A percentile compares a stretch with the other conserved stretches of the same genome.
phyloP scores from a whole-genome alignment of 2,797 vertebrate genomes.

The Halcyon smyrnensis region DNA sequence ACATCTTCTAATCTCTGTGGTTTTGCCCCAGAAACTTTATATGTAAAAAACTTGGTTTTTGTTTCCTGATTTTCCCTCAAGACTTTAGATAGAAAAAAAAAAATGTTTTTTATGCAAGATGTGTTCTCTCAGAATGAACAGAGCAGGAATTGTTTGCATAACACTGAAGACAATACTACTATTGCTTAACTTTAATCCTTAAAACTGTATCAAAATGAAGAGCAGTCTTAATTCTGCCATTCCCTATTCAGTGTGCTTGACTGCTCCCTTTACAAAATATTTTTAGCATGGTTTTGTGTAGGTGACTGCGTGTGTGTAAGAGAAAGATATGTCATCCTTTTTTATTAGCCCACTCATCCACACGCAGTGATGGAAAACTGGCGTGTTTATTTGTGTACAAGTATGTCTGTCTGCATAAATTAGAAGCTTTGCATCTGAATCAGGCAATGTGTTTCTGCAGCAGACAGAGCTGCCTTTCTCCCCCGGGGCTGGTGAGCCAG shows the following conservation, averaged over 20 bases:
- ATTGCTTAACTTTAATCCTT: conserved; percentile 39
- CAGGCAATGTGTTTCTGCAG: background rate
- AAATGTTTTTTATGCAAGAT: background rate
- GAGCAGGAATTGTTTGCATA: background rate
- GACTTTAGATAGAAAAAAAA: background rate
- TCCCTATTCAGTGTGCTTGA: background rate
- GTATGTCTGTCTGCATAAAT: conserved; percentile 51
- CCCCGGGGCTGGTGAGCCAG: background rate
- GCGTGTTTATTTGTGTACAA: conserved; percentile 37
- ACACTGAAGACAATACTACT: conserved; percentile 15
- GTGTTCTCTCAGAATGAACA: background rate
- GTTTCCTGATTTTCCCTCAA: conserved; percentile 21
- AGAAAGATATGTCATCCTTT: conserved; percentile 34
- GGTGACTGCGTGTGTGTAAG: conserved; percentile 44
- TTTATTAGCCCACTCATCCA: conserved; percentile 44
- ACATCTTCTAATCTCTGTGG: background rate
- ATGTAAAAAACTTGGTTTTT: background rate
- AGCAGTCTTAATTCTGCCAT: background rate
- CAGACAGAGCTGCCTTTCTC: conserved; percentile 51
- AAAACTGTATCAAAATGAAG: background rate
- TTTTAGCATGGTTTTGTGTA: conserved; percentile 58
- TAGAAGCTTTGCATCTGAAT: conserved; percentile 24
- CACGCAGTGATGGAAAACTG: background rate
- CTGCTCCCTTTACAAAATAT: conserved; percentile 26
- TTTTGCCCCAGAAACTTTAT: background rate